phyloP scores from a whole-genome alignment of 2,113 vertebrate species.

The cat (Felis catus) region DNA sequence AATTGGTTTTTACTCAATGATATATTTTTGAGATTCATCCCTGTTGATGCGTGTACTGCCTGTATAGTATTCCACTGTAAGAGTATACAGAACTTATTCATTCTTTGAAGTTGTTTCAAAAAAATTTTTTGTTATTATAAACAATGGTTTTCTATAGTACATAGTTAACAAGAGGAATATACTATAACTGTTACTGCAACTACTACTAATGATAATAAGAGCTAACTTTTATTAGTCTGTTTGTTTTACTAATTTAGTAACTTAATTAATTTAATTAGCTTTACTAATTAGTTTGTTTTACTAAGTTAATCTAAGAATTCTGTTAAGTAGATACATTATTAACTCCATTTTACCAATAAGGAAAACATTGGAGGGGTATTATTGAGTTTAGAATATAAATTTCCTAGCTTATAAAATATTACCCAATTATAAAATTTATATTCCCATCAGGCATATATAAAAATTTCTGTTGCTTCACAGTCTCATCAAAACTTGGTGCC shows the following conservation, averaged over 20 bases:
- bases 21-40: background rate
- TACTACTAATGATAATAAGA: background rate
- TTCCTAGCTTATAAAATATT: background rate
- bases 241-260: constrained; percentile 1
- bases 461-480: background rate
- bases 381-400: background rate
- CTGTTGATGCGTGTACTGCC: background rate
- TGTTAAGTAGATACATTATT: background rate
- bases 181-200: background rate
- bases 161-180: background rate
- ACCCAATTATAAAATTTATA: background rate
- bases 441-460: background rate
- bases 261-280: background rate
- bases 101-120: background rate
- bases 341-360: background rate
- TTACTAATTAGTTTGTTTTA: background rate
- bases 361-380: background rate
- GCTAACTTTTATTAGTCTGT: constrained; percentile 1
- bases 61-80: background rate
- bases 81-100: background rate
- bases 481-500: background rate
- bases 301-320: background rate
- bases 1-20: background rate
- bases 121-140: background rate
- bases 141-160: background rate